Evolutionary conservation across 2,113 vertebrate species (phyloP), one percentile per base, ranked within the genome.

Genomic region (Cyanoderma ruficeps): DNA sequence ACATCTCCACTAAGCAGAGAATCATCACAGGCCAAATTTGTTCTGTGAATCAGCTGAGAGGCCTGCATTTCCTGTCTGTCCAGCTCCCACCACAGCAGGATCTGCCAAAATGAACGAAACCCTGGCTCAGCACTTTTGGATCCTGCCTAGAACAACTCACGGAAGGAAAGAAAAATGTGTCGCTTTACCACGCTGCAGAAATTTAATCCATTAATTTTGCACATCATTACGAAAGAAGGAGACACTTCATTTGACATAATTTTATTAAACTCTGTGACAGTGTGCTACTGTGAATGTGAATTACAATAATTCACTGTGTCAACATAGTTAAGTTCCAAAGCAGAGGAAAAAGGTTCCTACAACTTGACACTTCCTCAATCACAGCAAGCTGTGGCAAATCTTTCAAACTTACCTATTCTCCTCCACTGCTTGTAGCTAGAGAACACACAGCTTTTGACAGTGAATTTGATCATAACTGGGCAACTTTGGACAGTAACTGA

Each of bases 1-100:
- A 90, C 55, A 89, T 71, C 89, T 63, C 86, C 65, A 24, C 46
- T n/a, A 56, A 37, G 28, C 57, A 80, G 56, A 88, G 80, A 44
- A 87, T 95, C 90, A 87, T 96, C 90, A 67, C 35, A 63, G 35
- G 87, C 92, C 95, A 95, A 87, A 70, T 81, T 74, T 60, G 28
- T 63, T 4, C 74, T 18, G 28, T 67, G 83, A 95, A 88, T 91
- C 94, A 93, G 90, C 88, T 42, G 6, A 14, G 42, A 93, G 93
- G 83, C 95, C 93, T 84, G 78, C 88, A 68, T 93, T 96, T 81
- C 96, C 84, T 89, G 96, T 95, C 92, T 78, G 90, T 95, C 93
- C 94, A 89, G 96, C 96, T 97, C 95, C 85, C 85, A 90, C 93
- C 86, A 89, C 92, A 91, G 85, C 87, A 93, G 50, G n/a, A 96